These are phyloP conservation scores for Hystrix brachyura DNA, from an alignment of 2,113 vertebrate species.

Conservation along the genomic window DNA sequence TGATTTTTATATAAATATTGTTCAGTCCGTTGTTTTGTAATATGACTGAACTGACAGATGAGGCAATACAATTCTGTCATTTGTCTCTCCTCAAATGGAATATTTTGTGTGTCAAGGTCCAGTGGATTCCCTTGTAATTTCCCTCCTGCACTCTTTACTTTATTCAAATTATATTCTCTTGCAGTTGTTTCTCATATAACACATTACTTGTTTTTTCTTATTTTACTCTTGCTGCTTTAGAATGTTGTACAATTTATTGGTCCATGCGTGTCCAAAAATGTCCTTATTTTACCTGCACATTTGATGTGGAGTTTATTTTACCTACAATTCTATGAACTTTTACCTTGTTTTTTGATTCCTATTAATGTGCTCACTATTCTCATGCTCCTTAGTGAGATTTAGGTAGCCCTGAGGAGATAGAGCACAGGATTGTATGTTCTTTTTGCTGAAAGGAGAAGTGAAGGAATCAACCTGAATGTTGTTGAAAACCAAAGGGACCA, in stretches of 20 bases:
- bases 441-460: background rate
- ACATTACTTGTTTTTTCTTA: background rate
- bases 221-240: background rate
- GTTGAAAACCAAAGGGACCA: constrained; percentile 29
- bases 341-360: constrained; percentile 59
- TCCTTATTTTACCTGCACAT: constrained; percentile 45
- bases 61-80: constrained; percentile 2
- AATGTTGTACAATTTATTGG: background rate
- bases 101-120: background rate
- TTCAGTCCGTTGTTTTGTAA: background rate
- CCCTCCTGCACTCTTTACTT: background rate
- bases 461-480: background rate
- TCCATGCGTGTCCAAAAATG: background rate
- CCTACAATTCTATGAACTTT: constrained; percentile 36
- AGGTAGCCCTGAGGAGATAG: background rate
- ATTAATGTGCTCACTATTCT: constrained; percentile 24
- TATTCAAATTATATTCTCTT: background rate
- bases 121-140: constrained; percentile 28
- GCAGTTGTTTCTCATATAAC: background rate
- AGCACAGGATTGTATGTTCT: background rate
- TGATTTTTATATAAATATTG: background rate
- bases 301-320: constrained; percentile 39
- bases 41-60: background rate
- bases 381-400: background rate
- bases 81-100: constrained; percentile 29